Base-by-base conservation (phyloP, 2,888 invertebrate species). In the Eumacrocentrus americanus region DNA sequence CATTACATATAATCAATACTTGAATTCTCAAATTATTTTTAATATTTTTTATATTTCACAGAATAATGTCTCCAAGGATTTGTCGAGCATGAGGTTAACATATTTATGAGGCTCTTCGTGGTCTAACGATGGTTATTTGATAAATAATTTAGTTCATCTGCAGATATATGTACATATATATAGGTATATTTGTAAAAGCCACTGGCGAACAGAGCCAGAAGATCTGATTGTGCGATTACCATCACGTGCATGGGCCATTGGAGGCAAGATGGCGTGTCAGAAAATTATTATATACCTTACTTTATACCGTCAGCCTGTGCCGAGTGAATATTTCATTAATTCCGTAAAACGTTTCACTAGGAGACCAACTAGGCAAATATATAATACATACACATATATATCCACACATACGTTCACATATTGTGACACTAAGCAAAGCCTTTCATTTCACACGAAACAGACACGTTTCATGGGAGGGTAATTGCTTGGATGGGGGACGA, bases 281-380 rank as follows among this genome's bases (percentile, higher is more conserved):
- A 70, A 70, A 74, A 77, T 76, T 72, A 75, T 76, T 71, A 72
- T 70, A 72, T 67, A 68, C 71, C 74, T 74, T 75, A 72, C 70
- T 62, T 61, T 73, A 70, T 68, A 58, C 67, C 66, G 66, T 67
- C 67, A 68, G 70, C 68, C 70, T 35, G 35, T 64, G 67, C 53
- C 67, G 70, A 68, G 70, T 74, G 72, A 74, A 77, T 77, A 73
- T 74, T 77, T 77, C 69, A 77, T 77, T 71, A 71, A 73, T 71
- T 61, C 63, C 66, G 63, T 68, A 67, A 71, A 66, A 64, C 61
- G 50, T 48, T 48, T 50, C 51, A 11, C 22, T 22, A 53, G 38
- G 40, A 44, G 14, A 53, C 11, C 34, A 35, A 34, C 23, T 18
- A 18, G 34, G 56, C 38, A 51, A n/a, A 9, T 65, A 53, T 56